Evolutionary conservation across 2,888 invertebrate genomes (phyloP), one percentile per base, ranked within the genome.

Genomic region (Athetis lepigone): DNA sequence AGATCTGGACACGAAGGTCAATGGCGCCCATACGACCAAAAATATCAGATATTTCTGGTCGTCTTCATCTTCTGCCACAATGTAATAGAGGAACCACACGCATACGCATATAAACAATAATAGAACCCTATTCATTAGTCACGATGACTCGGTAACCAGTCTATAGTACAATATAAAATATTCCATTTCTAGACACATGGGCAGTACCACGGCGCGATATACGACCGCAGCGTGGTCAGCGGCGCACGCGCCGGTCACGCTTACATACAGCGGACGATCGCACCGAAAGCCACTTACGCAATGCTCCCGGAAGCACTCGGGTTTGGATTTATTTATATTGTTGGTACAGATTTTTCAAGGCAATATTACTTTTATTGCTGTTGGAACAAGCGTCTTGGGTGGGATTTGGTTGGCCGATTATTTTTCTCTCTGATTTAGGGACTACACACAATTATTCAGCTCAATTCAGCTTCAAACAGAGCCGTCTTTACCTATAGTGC

Each of bases 271-370:
- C 52, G 19, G 18, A 36, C 66, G 25, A 25, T 21, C 42, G 39
- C 25, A 46, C 25, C 25, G 59, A 13, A 13, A 58, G 37, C 69
- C 50, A 61, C 42, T 63, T 77, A 56, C 68, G 59, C 54, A 62
- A 69, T 46, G 37, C 61, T 77, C 75, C 66, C 71, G 75, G 80
- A 72, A 77, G 51, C 57, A 39, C 51, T 57, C 21, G 27, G 19
- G 11, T 27, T 47, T 57, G 47, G 37, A 29, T 37, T 50, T 65
- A 52, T 71, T 51, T 42, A 36, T 46, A 36, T 33, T 25, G 8
- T 25, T 25, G 43, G 7, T n/a, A n/a, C n/a, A 45, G n/a, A 13
- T 2, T 33, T 33, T 33, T 13, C 33, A 33, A 33, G 13, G 33
- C 13, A 33, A 33, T 13, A 2, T 33, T 11, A 13, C 2, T 11